Evolutionary conservation across 2,888 invertebrate genomes (phyloP), one percentile per base, ranked within the genome.

Genomic region (Hypolimnas misippus): DNA sequence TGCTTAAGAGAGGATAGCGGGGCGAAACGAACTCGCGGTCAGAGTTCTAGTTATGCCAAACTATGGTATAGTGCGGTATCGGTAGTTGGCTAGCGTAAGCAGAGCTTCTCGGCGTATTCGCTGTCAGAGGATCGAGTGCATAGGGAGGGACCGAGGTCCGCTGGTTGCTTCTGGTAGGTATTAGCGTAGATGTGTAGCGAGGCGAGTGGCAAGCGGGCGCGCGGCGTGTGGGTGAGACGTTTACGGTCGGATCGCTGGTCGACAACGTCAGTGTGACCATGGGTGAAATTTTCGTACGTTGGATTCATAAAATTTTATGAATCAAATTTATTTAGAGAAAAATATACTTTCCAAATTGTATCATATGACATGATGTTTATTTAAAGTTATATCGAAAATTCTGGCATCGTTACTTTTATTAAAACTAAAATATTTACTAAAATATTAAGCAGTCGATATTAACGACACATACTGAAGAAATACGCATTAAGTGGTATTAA

Each of bases 161-260:
- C 57, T 83, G 86, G 89, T 29, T 66, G 62, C 64, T 68, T 68
- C 70, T 61, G 68, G 76, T 75, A 79, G 83, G 83, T 83, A 84
- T 86, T 84, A 81, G 76, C 81, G 86, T 89, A 81, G 85, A 86
- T 89, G 85, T 83, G 84, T 86, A 82, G 71, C 70, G 80, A 77
- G 80, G 84, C 83, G 83, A 87, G 83, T 83, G 86, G 88, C 86
- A 81, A 87, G 84, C 86, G 86, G 87, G 86, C 81, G 88, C 85
- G 84, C 86, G 82, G 86, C 84, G 87, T 86, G 89, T 90, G 91
- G 89, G 91, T 86, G 89, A 91, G 91, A 91, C 91, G 90, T 91
- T 91, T 90, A 91, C 90, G 90, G 90, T 87, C 80, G 89, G 86
- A 87, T 88, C 89, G 90, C 89, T 83, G 88, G 87, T 83, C 88